A percentile compares a stretch with the other conserved stretches of the same genome.
Conservation (phyloP, 2,797 vertebrate species). For the Varecia variegata region DNA sequence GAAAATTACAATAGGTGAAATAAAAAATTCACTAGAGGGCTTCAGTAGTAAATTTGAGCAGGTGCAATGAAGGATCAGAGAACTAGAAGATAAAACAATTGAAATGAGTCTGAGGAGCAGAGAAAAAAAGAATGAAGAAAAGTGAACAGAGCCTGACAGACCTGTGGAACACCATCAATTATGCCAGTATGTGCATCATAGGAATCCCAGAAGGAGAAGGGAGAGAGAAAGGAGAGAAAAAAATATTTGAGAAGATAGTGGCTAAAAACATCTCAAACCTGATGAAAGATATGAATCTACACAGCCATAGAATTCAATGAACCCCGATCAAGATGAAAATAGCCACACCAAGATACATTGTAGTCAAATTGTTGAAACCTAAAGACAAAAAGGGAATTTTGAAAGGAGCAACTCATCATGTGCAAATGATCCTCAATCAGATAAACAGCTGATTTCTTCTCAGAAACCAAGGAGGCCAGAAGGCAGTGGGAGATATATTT, state of each 20-base stretch:
- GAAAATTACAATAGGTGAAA: background rate
- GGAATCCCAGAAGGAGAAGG: background rate
- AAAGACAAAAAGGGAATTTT: background rate
- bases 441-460: background rate
- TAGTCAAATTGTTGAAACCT: background rate
- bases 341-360: background rate
- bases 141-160: background rate
- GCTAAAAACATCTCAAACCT: background rate
- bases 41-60: background rate
- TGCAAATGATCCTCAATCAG: background rate
- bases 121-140: background rate
- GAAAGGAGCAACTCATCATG: background rate
- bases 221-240: background rate
- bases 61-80: background rate
- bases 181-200: no score
- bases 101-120: background rate
- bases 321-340: background rate
- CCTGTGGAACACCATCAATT: background rate
- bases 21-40: background rate
- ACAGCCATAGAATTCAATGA: background rate
- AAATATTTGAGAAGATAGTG: background rate
- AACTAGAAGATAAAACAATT: background rate
- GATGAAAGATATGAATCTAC: background rate
- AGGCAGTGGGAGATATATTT: no score
- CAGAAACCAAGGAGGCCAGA: background rate